Base-by-base conservation (phyloP, 2,797 vertebrate species). In the Propithecus perrieri region DNA sequence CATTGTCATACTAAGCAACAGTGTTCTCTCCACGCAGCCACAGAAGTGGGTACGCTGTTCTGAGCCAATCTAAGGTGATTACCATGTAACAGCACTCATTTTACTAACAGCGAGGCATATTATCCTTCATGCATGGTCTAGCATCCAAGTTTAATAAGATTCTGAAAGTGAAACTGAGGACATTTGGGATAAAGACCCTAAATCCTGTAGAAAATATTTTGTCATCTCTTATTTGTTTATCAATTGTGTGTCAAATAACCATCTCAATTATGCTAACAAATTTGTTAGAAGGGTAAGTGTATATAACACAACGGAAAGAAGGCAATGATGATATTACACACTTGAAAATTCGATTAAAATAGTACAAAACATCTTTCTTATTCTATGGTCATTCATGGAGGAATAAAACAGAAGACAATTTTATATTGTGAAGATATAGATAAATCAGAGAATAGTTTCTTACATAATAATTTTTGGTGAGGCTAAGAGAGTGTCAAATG, bases 21-120 rank as follows among this genome's bases (percentile, higher is more conserved):
- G 78, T 94, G 94, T 96, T 96, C 89, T 96, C 81, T 96, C 97
- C 84, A 87, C 46, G 79, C 43, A 85, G 93, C 80, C 93, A 17
- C 94, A 95, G 74, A 97, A 97, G 96, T 97, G 95, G 95, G 97
- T 97, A 88, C 7, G 81, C 97, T 96, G 97, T 97, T 98, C 96
- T 85, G 97, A 98, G 97, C 92, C 96, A 92, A 86, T 97, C 96
- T 92, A 97, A 98, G 96, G 96, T 97, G 97, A 98, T 98, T 97
- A 98, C 89, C 78, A 94, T 2, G 95, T 97, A 97, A 79, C 72
- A 33, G 91, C 55, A 48, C 89, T 97, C 97, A 96, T 97, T 97
- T 98, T 67, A 93, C 97, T 94, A 98, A 97, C 97, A 97, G 97
- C 95, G 79, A 98, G 95, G 85, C 95, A 75, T 91, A 96, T 97